A percentile compares a stretch with the other conserved stretches of the same genome.
Evolutionary conservation across 2,888 invertebrate species (phyloP).

Genomic region (Callosobruchus maculatus): DNA sequence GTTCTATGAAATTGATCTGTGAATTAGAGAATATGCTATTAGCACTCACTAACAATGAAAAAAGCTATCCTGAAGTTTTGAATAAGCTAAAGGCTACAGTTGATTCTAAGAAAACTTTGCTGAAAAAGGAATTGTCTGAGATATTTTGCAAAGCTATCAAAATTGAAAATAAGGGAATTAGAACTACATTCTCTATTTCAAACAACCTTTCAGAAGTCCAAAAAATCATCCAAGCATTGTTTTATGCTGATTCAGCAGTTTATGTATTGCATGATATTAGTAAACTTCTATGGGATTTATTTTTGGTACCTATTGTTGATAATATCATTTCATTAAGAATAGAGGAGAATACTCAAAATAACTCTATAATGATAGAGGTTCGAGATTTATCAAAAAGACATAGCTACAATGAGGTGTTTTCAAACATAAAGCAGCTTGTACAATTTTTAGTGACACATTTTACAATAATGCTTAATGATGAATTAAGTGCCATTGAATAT

Average conservation of each 20-base stretch:
- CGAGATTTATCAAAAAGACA: slow-evolving; percentile 48
- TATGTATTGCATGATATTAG: slow-evolving; percentile 56
- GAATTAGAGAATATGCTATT: slow-evolving; percentile 41
- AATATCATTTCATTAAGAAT: slow-evolving; percentile 10
- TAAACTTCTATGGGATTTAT: slow-evolving; percentile 55
- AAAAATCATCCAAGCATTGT: slow-evolving; percentile 47
- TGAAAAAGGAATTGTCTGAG: slow-evolving; percentile 50
- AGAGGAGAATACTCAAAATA: slow-evolving; percentile 7
- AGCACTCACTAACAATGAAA: background rate
- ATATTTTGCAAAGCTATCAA: slow-evolving; percentile 54
- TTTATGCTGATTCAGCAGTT: slow-evolving; percentile 40
- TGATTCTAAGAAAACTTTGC: slow-evolving; percentile 47
- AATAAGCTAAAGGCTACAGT: slow-evolving; percentile 51
- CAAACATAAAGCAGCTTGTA: slow-evolving; percentile 57
- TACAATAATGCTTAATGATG: slow-evolving; percentile 49
- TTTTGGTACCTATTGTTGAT: slow-evolving; percentile 59
- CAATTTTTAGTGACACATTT: slow-evolving; percentile 57
- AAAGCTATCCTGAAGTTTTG: slow-evolving; percentile 46
- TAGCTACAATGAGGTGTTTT: slow-evolving; percentile 55
- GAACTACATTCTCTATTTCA: slow-evolving; percentile 44
- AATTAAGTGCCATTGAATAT: slow-evolving; percentile 53
- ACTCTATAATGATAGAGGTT: slow-evolving; percentile 30
- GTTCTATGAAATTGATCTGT: slow-evolving; percentile 54
- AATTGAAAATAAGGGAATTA: slow-evolving; percentile 35
- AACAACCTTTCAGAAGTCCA: slow-evolving; percentile 45